These are phyloP conservation scores for Chymomyza procnemis DNA, from an alignment of 2,888 invertebrate genomes.

Conservation along the genomic window DNA sequence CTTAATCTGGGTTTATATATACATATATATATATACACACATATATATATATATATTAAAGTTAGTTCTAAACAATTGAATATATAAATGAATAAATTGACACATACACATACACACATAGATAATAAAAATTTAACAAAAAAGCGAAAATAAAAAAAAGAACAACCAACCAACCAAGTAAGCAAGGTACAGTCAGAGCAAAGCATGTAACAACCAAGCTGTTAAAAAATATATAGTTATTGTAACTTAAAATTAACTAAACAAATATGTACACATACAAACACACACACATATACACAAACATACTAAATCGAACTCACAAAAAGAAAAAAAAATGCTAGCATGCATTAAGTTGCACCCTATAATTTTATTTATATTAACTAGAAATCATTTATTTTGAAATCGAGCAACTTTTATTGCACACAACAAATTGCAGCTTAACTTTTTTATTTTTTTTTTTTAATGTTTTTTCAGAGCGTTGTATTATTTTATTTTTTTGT, in stretches of 20 bases:
- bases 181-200: conserved; percentile 23
- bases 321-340: conserved; percentile 39
- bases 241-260: conserved; percentile 58
- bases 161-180: conserved; percentile 48
- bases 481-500: not conserved
- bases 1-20: not conserved
- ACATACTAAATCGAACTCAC: conserved; percentile 33
- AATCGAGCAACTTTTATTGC: conserved; percentile 49
- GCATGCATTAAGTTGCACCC: conserved; percentile 65
- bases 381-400: conserved; percentile 63
- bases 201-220: not conserved
- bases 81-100: not conserved
- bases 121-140: conserved; percentile 9
- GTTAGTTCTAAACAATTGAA: not conserved
- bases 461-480: not conserved
- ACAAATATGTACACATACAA: conserved; percentile 27
- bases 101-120: conserved; percentile 1
- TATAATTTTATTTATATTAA: conserved; percentile 67
- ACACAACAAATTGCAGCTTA: conserved; percentile 14
- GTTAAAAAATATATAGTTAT: conserved; percentile 50
- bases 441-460: too few relatives aligned
- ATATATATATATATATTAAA: not conserved
- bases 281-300: conserved; percentile 16
- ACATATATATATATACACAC: not conserved
- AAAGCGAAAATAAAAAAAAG: conserved; percentile 27